phyloP scores from a whole-genome alignment of 1,140 invertebrate species.

The Atta texana region DNA sequence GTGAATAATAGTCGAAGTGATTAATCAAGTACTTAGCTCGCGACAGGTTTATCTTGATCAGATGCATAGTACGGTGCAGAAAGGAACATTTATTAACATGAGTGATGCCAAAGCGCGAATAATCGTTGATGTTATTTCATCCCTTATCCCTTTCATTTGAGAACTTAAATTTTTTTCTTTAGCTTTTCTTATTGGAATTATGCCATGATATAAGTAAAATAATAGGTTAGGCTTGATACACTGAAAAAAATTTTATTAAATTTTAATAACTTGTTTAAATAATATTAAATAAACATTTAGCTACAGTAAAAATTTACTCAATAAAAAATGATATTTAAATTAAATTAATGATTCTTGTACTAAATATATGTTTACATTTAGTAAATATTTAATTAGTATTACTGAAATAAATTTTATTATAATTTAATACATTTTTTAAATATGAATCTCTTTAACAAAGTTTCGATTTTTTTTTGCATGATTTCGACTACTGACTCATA shows the following conservation, averaged over 20 bases:
- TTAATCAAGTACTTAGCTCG: constrained; percentile 54
- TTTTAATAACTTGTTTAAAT: too few species aligned
- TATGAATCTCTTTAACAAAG: neutral
- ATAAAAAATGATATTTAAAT: too few species aligned
- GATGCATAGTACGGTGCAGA: neutral
- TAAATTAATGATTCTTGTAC: too few species aligned
- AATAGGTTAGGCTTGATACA: neutral
- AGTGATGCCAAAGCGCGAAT: neutral
- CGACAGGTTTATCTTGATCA: constrained; percentile 51
- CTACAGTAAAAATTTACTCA: too few species aligned
- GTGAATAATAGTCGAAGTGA: constrained; percentile 59
- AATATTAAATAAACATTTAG: too few species aligned
- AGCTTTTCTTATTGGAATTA: neutral
- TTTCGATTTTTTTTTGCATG: neutral
- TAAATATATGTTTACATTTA: too few species aligned
- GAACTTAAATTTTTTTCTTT: neutral
- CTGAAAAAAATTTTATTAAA: too few species aligned
- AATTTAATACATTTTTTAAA: too few species aligned
- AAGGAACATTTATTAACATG: constrained; percentile 54
- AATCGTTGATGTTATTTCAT: constrained; percentile 27
- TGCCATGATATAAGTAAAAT: neutral
- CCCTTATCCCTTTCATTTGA: neutral
- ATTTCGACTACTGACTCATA: neutral
- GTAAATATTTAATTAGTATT: too few species aligned
- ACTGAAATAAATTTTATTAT: too few species aligned